phyloP scores from a whole-genome alignment of 1,140 invertebrate genomes.

The Aleiodes sp. region DNA sequence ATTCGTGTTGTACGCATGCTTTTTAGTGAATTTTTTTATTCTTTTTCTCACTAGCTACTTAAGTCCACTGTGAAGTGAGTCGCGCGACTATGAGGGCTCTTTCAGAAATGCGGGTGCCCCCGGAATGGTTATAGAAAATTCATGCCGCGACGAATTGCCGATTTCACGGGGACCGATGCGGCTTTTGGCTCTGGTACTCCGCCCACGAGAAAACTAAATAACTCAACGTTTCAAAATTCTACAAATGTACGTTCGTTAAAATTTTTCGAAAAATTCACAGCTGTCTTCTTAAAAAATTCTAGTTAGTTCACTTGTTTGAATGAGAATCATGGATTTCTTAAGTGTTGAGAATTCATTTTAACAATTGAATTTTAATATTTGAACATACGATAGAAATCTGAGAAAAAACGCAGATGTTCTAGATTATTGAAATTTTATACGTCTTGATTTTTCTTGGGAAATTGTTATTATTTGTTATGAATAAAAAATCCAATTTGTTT shows the following conservation, averaged over 20 bases:
- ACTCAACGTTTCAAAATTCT: background rate
- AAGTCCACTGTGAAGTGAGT: conserved; percentile 44
- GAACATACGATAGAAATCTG: no score
- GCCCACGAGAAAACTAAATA: conserved; percentile 52
- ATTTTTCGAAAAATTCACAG: background rate
- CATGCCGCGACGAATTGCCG: conserved; percentile 60
- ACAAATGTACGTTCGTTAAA: background rate
- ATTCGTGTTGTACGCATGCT: conserved; percentile 37
- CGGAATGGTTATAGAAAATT: conserved; percentile 58
- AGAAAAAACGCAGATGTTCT: no score
- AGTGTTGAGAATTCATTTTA: no score
- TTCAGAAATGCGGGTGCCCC: background rate
- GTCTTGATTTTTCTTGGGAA: no score
- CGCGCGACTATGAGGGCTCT: conserved; percentile 47
- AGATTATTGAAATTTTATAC: no score
- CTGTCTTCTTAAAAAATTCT: background rate
- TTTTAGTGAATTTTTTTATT: no score
- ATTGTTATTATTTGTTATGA: no score
- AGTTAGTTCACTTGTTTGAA: no score
- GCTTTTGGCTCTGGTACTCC: conserved; percentile 61
- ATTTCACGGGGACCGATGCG: conserved; percentile 64
- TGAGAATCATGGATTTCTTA: no score
- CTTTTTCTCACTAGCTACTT: conserved; percentile 45
- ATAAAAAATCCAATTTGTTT: no score
- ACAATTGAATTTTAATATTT: no score